Evolutionary conservation across 2,888 invertebrate genomes (phyloP).

Genomic region (Myathropa florea): DNA sequence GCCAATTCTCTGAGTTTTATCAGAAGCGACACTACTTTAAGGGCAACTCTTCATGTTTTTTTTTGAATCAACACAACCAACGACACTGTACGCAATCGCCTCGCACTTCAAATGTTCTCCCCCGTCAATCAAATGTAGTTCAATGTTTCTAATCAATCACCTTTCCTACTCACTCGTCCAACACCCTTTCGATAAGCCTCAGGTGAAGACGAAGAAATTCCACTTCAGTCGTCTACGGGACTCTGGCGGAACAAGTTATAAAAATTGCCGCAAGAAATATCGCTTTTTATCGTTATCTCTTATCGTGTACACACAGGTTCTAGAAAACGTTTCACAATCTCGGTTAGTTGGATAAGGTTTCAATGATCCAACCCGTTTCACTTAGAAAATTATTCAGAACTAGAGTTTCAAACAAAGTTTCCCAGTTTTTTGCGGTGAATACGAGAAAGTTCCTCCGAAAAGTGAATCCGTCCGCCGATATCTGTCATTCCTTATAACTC

Average conservation of each 20-base stretch:
- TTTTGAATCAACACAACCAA: not conserved
- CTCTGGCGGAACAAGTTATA: constrained; percentile 28
- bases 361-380: not conserved
- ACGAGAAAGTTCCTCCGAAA: not conserved
- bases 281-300: constrained; percentile 43
- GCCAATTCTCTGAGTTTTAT: not conserved
- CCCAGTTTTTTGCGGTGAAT: not conserved
- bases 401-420: not conserved
- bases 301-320: not conserved
- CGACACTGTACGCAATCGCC: not conserved
- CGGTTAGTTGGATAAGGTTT: not conserved
- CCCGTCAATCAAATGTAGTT: constrained; percentile 35
- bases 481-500: not conserved
- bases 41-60: not conserved
- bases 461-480: not conserved
- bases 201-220: constrained; percentile 25
- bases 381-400: not conserved
- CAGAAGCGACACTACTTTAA: not conserved
- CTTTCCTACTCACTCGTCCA: constrained; percentile 26
- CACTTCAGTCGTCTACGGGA: constrained; percentile 45
- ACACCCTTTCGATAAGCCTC: constrained; percentile 50
- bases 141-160: constrained; percentile 48
- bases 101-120: constrained; percentile 27
- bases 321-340: not conserved
- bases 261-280: not conserved